Base-by-base conservation (phyloP, 2,888 invertebrate species). In the Drosophila rubida region DNA sequence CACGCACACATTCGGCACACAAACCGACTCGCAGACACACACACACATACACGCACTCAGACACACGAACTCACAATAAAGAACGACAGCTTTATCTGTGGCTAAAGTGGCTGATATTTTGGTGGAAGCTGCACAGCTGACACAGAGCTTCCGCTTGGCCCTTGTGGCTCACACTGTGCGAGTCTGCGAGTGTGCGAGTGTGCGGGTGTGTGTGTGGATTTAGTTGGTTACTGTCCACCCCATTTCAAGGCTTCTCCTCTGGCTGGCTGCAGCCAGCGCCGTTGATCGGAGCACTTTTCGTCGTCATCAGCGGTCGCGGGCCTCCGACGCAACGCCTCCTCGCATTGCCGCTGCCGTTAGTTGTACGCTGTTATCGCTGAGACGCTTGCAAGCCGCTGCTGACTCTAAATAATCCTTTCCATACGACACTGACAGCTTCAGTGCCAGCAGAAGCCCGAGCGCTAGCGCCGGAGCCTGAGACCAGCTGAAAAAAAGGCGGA, bases 341-440 rank as follows among this genome's bases (percentile, higher is more conserved):
- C 39, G n/a, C 53, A 35, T 70, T 85, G 81, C 19, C 41, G 32
- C 69, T 81, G 81, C 70, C 80, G 78, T 83, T 74, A 76, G 74
- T 81, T 79, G 66, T 73, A 71, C 63, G 64, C 72, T 70, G 75
- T 78, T 82, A 89, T 86, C 84, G 76, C 71, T 78, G 81, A 87
- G 87, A 77, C 69, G 81, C 79, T 87, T 59, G 76, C 88, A 88
- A 87, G 85, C 87, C 87, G 88, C 84, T 71, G 87, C 84, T 87
- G 85, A 84, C 87, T 83, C 87, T 87, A 87, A 88, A 88, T 85
- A 85, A 88, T 88, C 85, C 88, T 76, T 85, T 80, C 84, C 75
- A 71, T 69, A 67, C 88, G 75, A 82, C 80, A 84, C 69, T 80
- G 81, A 78, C 79, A 80, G 81, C 64, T 61, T 71, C 58, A 65